Evolutionary conservation across 1,140 invertebrate genomes (phyloP), one percentile per base, ranked within the genome.

Genomic region (Scylla paramamosain): DNA sequence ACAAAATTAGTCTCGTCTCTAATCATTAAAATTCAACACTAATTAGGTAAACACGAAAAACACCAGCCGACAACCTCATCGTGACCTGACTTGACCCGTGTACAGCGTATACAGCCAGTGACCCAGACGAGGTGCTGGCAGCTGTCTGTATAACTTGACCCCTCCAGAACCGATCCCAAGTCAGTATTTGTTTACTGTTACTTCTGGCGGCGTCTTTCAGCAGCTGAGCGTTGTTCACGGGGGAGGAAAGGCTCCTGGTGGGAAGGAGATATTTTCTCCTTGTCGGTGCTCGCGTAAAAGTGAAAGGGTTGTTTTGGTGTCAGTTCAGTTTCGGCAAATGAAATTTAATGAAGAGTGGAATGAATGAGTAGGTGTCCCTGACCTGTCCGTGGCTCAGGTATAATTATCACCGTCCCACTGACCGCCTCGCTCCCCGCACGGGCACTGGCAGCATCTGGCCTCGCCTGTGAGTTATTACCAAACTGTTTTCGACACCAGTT

Each of bases 31-130:
- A n/a, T n/a, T 77, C 39, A 39, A 77, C 25, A 20, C 67, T 77
- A 77, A 77, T 77, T 77, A 77, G 25, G n/a, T n/a, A 25, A 77
- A 77, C 20, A 7, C 67, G 67, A 89, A 90, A 94, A 94, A 94
- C 77, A 94, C 46, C 32, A 39, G 20, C 32, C 28, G 93, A 89
- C 67, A 91, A 83, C 88, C 48, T 89, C 46, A 0, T 4, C 32
- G 48, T 90, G 93, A 94, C 93, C 88, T 91, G 93, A 94, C 88
- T 32, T 91, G 93, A 91, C 93, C 93, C 29, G 7, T 91, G 93
- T 94, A 94, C 86, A 94, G 29, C 83, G 45, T 59, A 4, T 59
- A 59, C 25, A 25, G 67, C 10, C 59, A 77, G 39, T 90, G 67
- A 83, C 67, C 87, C 48, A 16, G 45, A 16, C 20, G 28, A 32